Conservation (phyloP, 2,888 invertebrate species). For the Melitaea athalia region DNA sequence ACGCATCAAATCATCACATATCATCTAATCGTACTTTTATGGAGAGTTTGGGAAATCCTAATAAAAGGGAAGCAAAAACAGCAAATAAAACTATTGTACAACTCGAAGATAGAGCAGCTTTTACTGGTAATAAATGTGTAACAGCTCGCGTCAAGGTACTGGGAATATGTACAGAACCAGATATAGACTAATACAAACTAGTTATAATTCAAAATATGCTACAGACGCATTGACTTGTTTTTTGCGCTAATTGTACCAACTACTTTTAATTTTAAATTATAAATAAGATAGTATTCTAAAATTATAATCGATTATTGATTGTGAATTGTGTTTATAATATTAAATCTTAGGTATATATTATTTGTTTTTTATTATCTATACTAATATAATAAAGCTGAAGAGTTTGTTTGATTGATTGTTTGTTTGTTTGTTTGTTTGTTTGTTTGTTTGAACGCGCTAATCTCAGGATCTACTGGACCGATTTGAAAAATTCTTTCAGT, state of each 20-base stretch:
- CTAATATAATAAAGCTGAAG: no score
- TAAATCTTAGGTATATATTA: no score
- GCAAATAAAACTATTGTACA: slow-evolving; percentile 6
- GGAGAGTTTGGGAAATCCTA: slow-evolving; percentile 2
- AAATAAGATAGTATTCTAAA: background rate
- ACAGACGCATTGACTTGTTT: slow-evolving; percentile 1
- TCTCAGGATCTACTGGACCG: no score
- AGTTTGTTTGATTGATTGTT: no score
- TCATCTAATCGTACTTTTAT: slow-evolving; percentile 8
- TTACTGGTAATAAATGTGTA: slow-evolving; percentile 60
- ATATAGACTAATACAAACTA: background rate
- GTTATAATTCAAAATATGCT: background rate
- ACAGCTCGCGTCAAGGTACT: slow-evolving; percentile 55
- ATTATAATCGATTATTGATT: no score
- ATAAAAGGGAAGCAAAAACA: background rate
- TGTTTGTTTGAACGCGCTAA: no score
- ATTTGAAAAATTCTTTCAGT: no score
- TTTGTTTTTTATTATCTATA: no score
- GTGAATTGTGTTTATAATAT: no score
- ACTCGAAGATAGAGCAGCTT: slow-evolving; percentile 55
- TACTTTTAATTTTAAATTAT: background rate
- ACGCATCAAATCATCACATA: background rate
- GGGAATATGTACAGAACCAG: slow-evolving; percentile 51
- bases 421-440: no score
- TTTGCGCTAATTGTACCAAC: background rate